Conservation (phyloP, 2,113 vertebrate genomes). For the Apeltes quadracus region DNA sequence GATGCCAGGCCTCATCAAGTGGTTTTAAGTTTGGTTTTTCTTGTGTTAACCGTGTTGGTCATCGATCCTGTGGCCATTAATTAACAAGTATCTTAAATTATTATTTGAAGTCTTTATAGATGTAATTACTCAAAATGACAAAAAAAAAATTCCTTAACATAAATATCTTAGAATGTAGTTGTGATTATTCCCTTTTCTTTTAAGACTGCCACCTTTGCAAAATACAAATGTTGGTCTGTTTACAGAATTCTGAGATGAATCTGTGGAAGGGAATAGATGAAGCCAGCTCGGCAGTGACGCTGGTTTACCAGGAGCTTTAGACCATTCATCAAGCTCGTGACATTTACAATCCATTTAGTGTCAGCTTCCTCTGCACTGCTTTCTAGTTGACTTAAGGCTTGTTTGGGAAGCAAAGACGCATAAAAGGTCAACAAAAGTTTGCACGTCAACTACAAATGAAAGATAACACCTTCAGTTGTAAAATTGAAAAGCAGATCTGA, state of each 20-base stretch:
- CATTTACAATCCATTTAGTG: conserved; percentile 19
- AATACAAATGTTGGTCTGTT: background rate
- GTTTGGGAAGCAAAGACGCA: conserved; percentile 23
- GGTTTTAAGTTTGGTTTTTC: background rate
- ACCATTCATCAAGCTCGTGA: background rate
- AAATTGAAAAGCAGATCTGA: background rate
- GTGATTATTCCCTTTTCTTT: background rate
- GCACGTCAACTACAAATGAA: background rate
- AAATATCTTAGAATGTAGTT: background rate
- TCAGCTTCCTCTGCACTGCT: conserved; percentile 4
- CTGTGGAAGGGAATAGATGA: background rate
- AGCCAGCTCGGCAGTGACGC: background rate
- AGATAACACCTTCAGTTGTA: background rate
- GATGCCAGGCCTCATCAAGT: background rate
- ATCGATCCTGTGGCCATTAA: conserved; percentile 23
- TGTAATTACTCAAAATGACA: no score
- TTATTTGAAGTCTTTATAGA: no score
- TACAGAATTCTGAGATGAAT: background rate
- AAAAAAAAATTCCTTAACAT: no score
- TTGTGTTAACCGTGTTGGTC: background rate
- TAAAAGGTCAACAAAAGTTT: conserved; percentile 18
- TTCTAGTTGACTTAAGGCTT: conserved; percentile 23
- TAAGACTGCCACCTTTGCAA: background rate
- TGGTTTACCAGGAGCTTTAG: background rate
- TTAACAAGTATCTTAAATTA: no score